phyloP scores from a whole-genome alignment of 2,888 invertebrate genomes.

The Meandrusa payeni region DNA sequence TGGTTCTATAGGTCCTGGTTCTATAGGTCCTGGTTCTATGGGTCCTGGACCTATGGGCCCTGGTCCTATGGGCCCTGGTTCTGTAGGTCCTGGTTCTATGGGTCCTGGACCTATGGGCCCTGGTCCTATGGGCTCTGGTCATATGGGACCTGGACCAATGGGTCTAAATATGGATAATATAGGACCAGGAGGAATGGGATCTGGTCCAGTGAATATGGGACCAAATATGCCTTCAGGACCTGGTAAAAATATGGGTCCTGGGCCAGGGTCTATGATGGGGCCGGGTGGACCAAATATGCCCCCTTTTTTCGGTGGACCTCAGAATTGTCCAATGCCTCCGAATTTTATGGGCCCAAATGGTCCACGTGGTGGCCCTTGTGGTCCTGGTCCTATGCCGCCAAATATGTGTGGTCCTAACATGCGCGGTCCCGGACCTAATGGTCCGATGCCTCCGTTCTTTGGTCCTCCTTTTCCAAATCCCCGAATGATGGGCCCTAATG shows the following conservation, averaged over 20 bases:
- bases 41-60: slow-evolving; percentile 30
- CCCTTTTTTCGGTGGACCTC: slow-evolving; percentile 57
- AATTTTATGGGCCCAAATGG: slow-evolving; percentile 68
- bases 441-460: slow-evolving; percentile 48
- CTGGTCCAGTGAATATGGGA: slow-evolving; percentile 29
- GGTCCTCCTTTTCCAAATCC: slow-evolving; percentile 45
- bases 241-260: slow-evolving; percentile 36
- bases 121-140: slow-evolving; percentile 28
- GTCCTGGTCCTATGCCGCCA: slow-evolving; percentile 41
- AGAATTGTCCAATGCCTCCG: slow-evolving; percentile 64
- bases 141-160: slow-evolving; percentile 25
- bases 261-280: slow-evolving; percentile 30
- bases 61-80: slow-evolving; percentile 35
- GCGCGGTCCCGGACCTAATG: slow-evolving; percentile 44
- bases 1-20: slow-evolving; percentile 33
- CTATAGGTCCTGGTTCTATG: slow-evolving; percentile 32
- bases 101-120: slow-evolving; percentile 33
- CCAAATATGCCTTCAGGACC: slow-evolving; percentile 37
- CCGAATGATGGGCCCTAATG: slow-evolving; percentile 44
- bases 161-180: slow-evolving; percentile 16
- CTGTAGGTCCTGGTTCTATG: slow-evolving; percentile 37
- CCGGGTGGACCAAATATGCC: slow-evolving; percentile 45
- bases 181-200: slow-evolving; percentile 30
- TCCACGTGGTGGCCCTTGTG: slow-evolving; percentile 57
- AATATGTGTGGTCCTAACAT: slow-evolving; percentile 48